Evolutionary conservation across 2,113 vertebrate genomes (phyloP), one percentile per base, ranked within the genome.

Genomic region (Coptodon bakossiorum): DNA sequence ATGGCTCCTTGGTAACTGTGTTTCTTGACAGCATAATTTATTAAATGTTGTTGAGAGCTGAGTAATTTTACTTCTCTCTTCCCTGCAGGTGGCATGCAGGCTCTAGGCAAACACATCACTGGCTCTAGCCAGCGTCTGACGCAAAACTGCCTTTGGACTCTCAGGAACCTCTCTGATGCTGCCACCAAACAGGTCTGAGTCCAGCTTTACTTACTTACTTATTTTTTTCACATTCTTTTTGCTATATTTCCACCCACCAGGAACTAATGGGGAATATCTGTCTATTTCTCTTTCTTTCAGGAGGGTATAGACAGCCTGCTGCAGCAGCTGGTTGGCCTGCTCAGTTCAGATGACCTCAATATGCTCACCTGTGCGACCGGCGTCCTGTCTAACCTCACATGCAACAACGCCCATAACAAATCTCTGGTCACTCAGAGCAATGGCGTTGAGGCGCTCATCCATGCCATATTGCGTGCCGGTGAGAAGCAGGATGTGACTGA

Each of bases 341-440:
- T 99, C 88, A 97, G 97, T 12, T 97, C 98, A 0, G 98, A 99
- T 0, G 98, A 99, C 0, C 87, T 98, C 90, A 98, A 98, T 1
- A 98, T 99, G 95, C 97, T 99, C 88, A 99, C 98, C 56, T 99
- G 98, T 2, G 96, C 98, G 90, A 98, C 98, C 0, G 98, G 98
- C 83, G 98, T 98, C 52, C 97, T 99, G 83, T 99, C 98, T 76
- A 99, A 99, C 95, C 97, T 99, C 85, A 99, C 98, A 2, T 99
- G 98, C 96, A 99, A 99, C 97, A 99, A 99, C 57, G 96, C 97
- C 92, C 96, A 98, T 95, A 99, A 99, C 92, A 99, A 99, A 96
- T 97, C 97, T 0, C 97, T 98, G 94, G 98, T 99, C 91, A 98
- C 98, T 0, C 98, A 99, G 96, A 97, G 94, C 2, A 98, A 98